Base-by-base conservation (phyloP, 2,888 invertebrate genomes). In the Cryptophagus acutangulus region DNA sequence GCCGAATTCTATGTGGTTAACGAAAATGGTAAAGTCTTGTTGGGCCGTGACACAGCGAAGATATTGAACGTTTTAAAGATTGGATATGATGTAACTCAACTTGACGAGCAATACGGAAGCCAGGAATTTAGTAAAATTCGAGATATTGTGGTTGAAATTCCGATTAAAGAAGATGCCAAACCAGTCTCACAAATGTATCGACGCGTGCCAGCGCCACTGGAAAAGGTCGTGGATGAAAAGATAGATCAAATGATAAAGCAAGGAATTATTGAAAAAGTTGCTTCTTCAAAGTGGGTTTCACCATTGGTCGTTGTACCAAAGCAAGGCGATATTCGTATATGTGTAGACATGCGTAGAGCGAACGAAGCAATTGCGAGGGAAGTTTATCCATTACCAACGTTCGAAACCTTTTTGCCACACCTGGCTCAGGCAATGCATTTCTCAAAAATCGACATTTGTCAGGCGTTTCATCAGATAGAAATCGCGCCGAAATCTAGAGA, bases 131-230 rank as follows among this genome's bases (percentile, higher is more conserved):
- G n/a, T n/a, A 58, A 65, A 52, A 52, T 61, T 26, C 58, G 59
- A 39, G 42, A 57, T 38, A 37, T 61, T 14, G 15, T 46, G 8
- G 38, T 60, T 1, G 41, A 49, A n/a, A 43, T 59, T 3, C 51
- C 55, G 1, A 58, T 62, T 17, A 51, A 61, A 36, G 24, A 38
- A 15, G 25, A 49, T 5, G 36, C 52, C 2, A 54, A 46, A 29
- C 61, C 62, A 15, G 53, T 63, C 17, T 39, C 39, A 12, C 55
- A 58, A 33, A 55, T 55, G 10, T 41, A 53, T 24, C 31, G 53
- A 33, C 36, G 54, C 29, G 40, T 57, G 18, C 60, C 59, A 1
- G 50, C 58, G 33, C 52, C 57, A 9, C 18, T 61, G 12, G 48
- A 52, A 28, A 31, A 40, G 5, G 51, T 54, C 30, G 52, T 63